Evolutionary conservation across 2,113 vertebrate genomes (phyloP).

Genomic region (Stegastes partitus): DNA sequence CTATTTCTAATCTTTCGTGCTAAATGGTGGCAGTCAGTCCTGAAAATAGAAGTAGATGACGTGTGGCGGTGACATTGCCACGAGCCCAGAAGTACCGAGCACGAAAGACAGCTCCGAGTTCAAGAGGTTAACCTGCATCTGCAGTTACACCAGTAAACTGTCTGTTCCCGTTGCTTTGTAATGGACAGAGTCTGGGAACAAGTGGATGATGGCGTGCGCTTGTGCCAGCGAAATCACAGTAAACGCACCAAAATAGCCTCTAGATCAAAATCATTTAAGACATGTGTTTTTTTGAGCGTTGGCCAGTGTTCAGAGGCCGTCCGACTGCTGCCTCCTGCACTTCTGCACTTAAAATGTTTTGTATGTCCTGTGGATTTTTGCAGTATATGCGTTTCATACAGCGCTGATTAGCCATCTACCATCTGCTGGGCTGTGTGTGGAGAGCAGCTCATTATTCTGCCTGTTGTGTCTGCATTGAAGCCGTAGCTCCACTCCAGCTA

Average conservation of each 20-base stretch:
- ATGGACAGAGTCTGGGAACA: slow-evolving; percentile 15
- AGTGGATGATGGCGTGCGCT: neutral
- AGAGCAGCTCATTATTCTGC: slow-evolving; percentile 70
- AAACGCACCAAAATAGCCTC: neutral
- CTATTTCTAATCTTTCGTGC: neutral
- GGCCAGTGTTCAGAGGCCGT: slow-evolving; percentile 22
- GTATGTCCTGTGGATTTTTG: slow-evolving; percentile 55
- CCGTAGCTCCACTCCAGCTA: slow-evolving; percentile 47
- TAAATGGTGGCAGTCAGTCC: neutral
- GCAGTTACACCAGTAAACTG: slow-evolving; percentile 23
- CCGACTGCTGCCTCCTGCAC: slow-evolving; percentile 32
- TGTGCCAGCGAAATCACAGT: slow-evolving; percentile 10
- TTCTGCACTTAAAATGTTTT: slow-evolving; percentile 52
- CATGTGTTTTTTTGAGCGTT: neutral
- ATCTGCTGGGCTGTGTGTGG: slow-evolving; percentile 66
- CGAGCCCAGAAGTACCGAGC: neutral
- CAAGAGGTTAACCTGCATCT: slow-evolving; percentile 14
- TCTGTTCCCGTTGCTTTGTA: slow-evolving; percentile 12
- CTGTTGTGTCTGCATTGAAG: slow-evolving; percentile 45
- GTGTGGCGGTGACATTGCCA: neutral
- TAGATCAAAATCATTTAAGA: slow-evolving; percentile 18
- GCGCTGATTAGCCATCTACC: slow-evolving; percentile 71
- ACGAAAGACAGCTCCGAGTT: slow-evolving; percentile 9
- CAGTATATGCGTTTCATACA: slow-evolving; percentile 41
- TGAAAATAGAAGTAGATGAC: slow-evolving; percentile 20